Conservation (phyloP, 2,797 vertebrate species). For the Alouatta caraya region DNA sequence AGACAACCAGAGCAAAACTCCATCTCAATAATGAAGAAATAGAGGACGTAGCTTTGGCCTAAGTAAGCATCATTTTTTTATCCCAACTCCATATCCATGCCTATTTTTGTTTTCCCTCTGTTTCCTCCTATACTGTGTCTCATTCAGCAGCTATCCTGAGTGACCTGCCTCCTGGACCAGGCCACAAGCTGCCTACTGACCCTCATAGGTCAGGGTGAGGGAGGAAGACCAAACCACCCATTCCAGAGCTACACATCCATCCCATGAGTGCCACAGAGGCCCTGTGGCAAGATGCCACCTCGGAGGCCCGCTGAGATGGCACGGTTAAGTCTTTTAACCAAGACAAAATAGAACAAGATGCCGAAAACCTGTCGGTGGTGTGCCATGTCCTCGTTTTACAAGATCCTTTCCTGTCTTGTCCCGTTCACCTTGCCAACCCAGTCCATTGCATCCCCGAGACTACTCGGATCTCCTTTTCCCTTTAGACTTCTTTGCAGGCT, state of each 20-base stretch:
- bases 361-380: too few species aligned
- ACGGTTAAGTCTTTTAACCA: neutral
- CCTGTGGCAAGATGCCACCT: neutral
- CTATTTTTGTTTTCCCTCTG: neutral
- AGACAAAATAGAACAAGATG: neutral
- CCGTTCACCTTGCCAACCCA: neutral
- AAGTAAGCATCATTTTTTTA: too few species aligned
- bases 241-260: neutral
- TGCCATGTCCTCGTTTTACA: neutral
- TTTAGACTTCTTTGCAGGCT: neutral
- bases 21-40: neutral
- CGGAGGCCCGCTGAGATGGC: neutral
- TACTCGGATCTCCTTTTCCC: neutral
- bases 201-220: neutral
- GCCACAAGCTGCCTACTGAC: neutral
- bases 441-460: neutral
- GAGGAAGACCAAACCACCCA: neutral
- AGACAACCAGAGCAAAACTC: neutral
- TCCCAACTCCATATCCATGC: neutral
- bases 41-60: neutral
- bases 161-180: neutral
- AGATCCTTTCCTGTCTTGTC: neutral
- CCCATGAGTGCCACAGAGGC: neutral
- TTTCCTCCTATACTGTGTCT: neutral
- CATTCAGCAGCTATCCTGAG: neutral